Base-by-base conservation (phyloP, 2,113 vertebrate species). In the Asarcornis scutulata region DNA sequence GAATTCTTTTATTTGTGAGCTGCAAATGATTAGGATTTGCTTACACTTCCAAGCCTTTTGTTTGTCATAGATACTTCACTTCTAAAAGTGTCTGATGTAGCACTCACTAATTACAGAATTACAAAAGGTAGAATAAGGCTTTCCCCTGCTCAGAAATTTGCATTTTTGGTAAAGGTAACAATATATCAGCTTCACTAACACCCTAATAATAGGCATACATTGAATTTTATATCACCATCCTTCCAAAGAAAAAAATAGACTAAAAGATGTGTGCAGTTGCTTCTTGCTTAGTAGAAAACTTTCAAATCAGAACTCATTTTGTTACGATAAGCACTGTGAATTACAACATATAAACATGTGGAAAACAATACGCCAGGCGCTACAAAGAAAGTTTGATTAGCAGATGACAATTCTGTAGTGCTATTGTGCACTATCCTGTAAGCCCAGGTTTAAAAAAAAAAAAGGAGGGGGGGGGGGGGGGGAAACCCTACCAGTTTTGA, bases 51-150 rank as follows among this genome's bases (percentile, higher is more conserved):
- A 92, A 88, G 83, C 67, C 53, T 95, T 89, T 89, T 89, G 62
- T 66, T 91, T 94, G 91, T 53, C 71, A 81, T 75, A 92, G 86
- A 91, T 89, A 89, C 40, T 83, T 75, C 84, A 90, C 72, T 96
- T 95, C 83, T 94, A 87, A 79, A 95, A 93, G 89, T 95, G 89
- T 80, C 69, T 85, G 85, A 71, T 90, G 83, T 94, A 92, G 93
- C 83, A 94, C 56, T 96, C 90, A 53, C 76, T 96, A 95, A 92
- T 86, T 91, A 93, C 82, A 94, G 95, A 95, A 93, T 93, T 97
- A 94, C 72, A 88, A 96, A 96, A 96, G 91, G 95, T 89, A 96
- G 86, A 96, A 80, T 95, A 96, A 97, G 95, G 95, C 94, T 94
- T 95, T 83, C 64, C 83, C 86, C 1, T 55, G 0, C 88, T 96